Percentiles rank a stretch among this genome's conserved stretches.
Evolutionary conservation across 2,113 vertebrate genomes (phyloP).

Genomic region (Piprites chloris): DNA sequence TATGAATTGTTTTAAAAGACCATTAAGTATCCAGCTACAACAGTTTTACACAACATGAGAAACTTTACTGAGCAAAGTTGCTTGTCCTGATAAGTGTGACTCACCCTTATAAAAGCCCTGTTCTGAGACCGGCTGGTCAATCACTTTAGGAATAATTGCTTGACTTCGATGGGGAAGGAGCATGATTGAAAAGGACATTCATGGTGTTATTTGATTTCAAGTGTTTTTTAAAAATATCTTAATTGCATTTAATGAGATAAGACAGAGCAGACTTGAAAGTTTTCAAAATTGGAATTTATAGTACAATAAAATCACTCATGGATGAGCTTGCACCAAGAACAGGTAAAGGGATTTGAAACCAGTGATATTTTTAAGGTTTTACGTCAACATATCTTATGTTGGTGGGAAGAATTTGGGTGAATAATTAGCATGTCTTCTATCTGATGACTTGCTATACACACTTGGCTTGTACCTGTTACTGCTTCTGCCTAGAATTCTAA

Average conservation of each 20-base stretch:
- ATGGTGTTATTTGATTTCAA: neutral
- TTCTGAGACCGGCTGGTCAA: neutral
- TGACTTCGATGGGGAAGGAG: neutral
- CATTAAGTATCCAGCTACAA: neutral
- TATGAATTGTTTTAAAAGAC: conserved; percentile 26
- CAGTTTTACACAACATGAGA: neutral
- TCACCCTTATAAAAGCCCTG: neutral
- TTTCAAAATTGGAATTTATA: neutral
- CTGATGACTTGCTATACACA: neutral
- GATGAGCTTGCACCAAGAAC: neutral
- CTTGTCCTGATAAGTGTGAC: neutral
- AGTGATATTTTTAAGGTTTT: neutral
- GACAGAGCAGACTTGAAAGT: neutral
- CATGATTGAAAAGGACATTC: neutral
- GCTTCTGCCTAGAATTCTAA: neutral
- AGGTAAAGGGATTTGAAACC: neutral
- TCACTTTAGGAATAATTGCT: neutral
- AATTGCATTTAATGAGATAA: neutral
- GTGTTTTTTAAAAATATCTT: neutral
- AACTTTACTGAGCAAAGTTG: neutral
- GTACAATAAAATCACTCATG: neutral
- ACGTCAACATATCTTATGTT: neutral
- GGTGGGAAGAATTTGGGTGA: neutral
- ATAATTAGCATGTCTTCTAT: neutral
- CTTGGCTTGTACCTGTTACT: neutral